Percentiles rank a stretch among this genome's conserved stretches.
phyloP scores from a whole-genome alignment of 2,888 invertebrate species.

The Drosophila greeni region DNA sequence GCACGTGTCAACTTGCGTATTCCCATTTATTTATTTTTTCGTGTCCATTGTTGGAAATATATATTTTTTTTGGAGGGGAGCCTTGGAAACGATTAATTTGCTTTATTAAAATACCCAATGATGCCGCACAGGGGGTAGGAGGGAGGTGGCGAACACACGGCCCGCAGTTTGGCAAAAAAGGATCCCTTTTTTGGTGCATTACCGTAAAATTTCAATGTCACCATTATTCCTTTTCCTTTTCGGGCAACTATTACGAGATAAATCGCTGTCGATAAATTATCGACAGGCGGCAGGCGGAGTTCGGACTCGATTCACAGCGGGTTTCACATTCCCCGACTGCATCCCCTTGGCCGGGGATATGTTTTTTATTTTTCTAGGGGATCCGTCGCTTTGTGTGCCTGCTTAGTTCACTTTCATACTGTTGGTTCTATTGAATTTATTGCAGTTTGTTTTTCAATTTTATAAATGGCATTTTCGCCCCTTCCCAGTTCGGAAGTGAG shows the following conservation, averaged over 20 bases:
- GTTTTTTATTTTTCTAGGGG: constrained; percentile 33
- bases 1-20: constrained; percentile 63
- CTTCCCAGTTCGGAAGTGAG: constrained; percentile 41
- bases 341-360: constrained; percentile 23
- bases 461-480: constrained; percentile 56
- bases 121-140: constrained; percentile 14
- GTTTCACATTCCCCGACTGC: constrained; percentile 14
- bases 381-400: constrained; percentile 36
- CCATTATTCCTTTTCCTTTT: constrained; percentile 46
- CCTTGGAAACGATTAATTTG: constrained; percentile 64
- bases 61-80: constrained; percentile 45
- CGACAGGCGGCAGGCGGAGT: constrained; percentile 57
- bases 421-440: constrained; percentile 59
- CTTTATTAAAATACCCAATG: constrained; percentile 61
- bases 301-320: constrained; percentile 40
- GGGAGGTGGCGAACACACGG: neutral
- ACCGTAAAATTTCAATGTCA: constrained; percentile 76
- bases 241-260: constrained; percentile 71
- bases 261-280: constrained; percentile 77
- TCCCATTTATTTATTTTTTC: constrained; percentile 29
- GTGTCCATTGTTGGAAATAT: constrained; percentile 29
- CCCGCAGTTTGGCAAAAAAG: constrained; percentile 38
- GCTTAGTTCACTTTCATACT: constrained; percentile 44
- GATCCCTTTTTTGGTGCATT: constrained; percentile 48
- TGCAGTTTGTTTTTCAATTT: constrained; percentile 73